Evolutionary conservation across 2,113 vertebrate genomes (phyloP), one percentile per base, ranked within the genome.

Genomic region (Elachura formosa): DNA sequence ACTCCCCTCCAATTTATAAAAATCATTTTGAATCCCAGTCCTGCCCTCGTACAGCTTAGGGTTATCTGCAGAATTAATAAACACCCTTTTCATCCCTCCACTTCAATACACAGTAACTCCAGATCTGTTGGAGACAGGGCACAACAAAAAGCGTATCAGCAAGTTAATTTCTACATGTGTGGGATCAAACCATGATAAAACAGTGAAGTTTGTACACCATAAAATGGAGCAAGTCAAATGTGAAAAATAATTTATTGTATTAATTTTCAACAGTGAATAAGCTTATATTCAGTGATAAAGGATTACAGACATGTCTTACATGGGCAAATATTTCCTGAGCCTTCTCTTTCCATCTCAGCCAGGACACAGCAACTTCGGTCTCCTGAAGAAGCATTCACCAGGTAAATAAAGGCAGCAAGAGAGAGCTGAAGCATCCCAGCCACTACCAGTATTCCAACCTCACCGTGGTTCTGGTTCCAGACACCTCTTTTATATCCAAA

Each of bases 231-330:
- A 46, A 51, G 22, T 16, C 45, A 80, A 55, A 17, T 0, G 3
- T 66, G 29, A 89, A 85, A 91, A 91, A 77, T 40, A 79, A 86
- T 90, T 96, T 95, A 94, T 95, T 96, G 72, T 5, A 84, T 51
- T 80, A 8, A 83, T 68, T 68, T 68, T 62, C 52, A 92, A 59
- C 69, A 74, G 69, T 61, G 25, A 67, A 6, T 8, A 90, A 63
- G n/a, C 40, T 72, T 34, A 46, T 10, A 5, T 29, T 84, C 3
- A 20, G 36, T 69, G n/a, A 86, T 29, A 66, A 66, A 38, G 20
- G 41, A 68, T 43, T 48, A 31, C 26, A 94, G 56, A 74, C 5
- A 6, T 2, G 3, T n/a, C 61, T 74, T 38, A 61, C 4, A 61
- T 0, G 4, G 22, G 19, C 7, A 88, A 79, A 25, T 49, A 66